These are phyloP conservation scores for Artemisiospiza belli DNA, from an alignment of 2,113 vertebrate genomes.

Conservation along the genomic window DNA sequence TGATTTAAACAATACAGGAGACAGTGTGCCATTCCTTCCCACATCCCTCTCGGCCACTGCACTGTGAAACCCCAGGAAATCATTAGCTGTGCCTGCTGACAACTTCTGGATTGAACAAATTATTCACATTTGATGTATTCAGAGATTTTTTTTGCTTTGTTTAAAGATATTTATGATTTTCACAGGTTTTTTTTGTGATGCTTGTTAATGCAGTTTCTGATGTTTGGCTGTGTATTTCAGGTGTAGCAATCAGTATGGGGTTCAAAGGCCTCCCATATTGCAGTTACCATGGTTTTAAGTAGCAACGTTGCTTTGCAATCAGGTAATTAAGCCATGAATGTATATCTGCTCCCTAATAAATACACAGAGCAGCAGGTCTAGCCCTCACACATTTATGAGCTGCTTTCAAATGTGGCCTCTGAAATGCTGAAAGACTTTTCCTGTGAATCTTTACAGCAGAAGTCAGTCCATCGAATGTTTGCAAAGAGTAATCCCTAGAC, in stretches of 20 bases:
- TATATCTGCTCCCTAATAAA: neutral
- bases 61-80: neutral
- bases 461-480: neutral
- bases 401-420: neutral
- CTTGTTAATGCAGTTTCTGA: neutral
- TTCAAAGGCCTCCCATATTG: neutral
- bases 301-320: neutral
- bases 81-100: neutral
- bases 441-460: neutral
- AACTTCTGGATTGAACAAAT: neutral
- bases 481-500: conserved; percentile 11
- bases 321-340: neutral
- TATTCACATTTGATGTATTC: neutral
- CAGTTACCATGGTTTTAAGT: neutral
- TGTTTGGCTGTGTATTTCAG: neutral
- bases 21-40: neutral
- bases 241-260: rapidly evolving
- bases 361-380: neutral
- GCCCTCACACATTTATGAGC: neutral
- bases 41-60: neutral
- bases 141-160: neutral
- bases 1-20: neutral
- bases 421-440: neutral
- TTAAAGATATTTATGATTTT: neutral
- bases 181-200: rapidly evolving